Conservation (phyloP, 2,113 vertebrate species). For the Tricholaema leucomelas region DNA sequence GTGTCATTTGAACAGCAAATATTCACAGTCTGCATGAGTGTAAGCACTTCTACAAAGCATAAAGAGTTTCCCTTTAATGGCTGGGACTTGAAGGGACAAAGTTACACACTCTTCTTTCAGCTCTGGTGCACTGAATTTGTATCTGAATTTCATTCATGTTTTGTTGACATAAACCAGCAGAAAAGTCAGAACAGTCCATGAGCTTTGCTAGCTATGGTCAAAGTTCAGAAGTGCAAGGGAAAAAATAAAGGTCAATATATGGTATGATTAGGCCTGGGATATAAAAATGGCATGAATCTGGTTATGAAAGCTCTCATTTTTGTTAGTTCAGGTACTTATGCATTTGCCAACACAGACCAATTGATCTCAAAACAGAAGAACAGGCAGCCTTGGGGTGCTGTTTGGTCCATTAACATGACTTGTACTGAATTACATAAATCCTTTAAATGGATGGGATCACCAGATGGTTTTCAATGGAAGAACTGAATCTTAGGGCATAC, state of each 20-base stretch:
- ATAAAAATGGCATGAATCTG: background rate
- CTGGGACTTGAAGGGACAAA: background rate
- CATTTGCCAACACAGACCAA: background rate
- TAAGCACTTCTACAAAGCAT: background rate
- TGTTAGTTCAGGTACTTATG: background rate
- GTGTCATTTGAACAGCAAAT: background rate
- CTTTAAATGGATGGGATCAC: constrained; percentile 19
- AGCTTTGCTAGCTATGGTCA: background rate
- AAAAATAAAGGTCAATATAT: background rate
- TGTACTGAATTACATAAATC: constrained; percentile 11
- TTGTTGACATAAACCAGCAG: background rate
- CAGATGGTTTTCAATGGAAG: constrained; percentile 1
- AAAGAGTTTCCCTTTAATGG: background rate
- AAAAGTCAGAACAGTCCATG: background rate
- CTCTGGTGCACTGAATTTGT: background rate
- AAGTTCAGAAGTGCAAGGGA: background rate
- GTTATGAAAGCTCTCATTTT: background rate
- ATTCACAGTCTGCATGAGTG: background rate
- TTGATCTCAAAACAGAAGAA: background rate
- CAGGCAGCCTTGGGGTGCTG: background rate
- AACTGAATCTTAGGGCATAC: background rate
- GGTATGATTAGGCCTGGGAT: background rate
- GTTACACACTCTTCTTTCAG: background rate
- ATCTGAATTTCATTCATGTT: background rate
- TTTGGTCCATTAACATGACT: background rate